phyloP scores from a whole-genome alignment of 2,113 vertebrate species.

The Smithornis capensis region DNA sequence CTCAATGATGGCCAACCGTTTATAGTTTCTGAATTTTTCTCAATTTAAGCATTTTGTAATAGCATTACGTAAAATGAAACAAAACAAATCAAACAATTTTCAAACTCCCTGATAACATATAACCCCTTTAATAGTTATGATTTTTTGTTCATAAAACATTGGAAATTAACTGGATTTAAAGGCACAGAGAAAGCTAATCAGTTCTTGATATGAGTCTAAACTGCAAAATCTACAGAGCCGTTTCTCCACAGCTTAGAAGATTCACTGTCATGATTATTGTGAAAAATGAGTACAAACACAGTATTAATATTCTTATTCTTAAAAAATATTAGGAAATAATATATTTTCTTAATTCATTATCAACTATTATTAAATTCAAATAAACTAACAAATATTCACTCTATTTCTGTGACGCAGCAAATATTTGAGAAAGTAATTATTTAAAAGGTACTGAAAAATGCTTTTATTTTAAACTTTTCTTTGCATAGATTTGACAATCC shows the following conservation, averaged over 20 bases:
- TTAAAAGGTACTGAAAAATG: neutral
- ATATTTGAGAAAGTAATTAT: neutral
- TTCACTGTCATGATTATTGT: neutral
- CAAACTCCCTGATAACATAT: neutral
- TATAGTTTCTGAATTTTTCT: neutral
- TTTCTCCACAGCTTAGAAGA: neutral
- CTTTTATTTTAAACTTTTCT: rapidly evolving
- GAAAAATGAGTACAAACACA: neutral
- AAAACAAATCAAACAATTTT: neutral
- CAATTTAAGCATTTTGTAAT: neutral
- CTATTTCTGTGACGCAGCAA: neutral
- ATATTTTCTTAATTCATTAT: neutral
- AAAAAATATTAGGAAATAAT: neutral
- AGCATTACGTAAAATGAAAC: neutral
- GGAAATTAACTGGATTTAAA: neutral
- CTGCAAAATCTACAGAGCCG: neutral
- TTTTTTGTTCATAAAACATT: neutral
- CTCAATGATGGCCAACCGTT: neutral
- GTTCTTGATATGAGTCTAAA: neutral
- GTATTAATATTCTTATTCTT: neutral
- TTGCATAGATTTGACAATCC: neutral
- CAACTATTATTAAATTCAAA: neutral
- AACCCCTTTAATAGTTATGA: neutral
- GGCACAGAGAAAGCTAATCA: neutral
- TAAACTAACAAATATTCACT: neutral